Base-by-base conservation (phyloP, 2,797 vertebrate species). In the Ctenopoma kingsleyae region DNA sequence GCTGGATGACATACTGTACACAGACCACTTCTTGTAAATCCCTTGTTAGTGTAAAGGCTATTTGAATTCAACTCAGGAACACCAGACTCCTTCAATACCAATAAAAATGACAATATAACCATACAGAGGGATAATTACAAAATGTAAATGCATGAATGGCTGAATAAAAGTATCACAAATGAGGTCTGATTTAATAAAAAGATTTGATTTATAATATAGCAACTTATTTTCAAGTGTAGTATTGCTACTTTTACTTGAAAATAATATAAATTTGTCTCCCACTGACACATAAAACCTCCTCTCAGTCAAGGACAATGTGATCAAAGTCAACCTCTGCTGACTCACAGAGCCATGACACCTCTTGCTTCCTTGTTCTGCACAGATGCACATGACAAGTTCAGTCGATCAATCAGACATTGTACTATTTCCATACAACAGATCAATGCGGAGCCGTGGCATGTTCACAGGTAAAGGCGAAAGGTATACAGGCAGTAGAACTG, bases 381-480 rank as follows among this genome's bases (percentile, higher is more conserved):
- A 71, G 76, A 61, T 16, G 46, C 56, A 56, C 73, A 54, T 50
- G 74, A 79, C 57, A 71, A 67, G 66, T 67, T 44, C 47, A 36
- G 78, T 48, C 43, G 16, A 91, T 91, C 83, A 78, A 93, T 93
- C 46, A 53, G 69, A 62, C 67, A 62, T 65, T 71, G 71, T 44
- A 65, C 78, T 64, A 64, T 81, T 81, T 82, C 81, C 78, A 74
- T 66, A 67, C 76, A 79, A 71, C 84, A 43, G 80, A 83, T 91
- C 83, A 58, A 80, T 90, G 58, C 5, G 1, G 49, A 71, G 71
- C 70, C 27, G 67, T 25, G 60, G 49, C 71, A 22, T 52, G 69
- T 72, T 69, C 53, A 30, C 56, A 73, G 56, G 73, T 73, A 17
- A 7, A 56, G 48, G 51, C 43, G 8, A 67, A 47, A 71, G 51